Base-by-base conservation (phyloP, 2,888 invertebrate species). In the Aethes cnicana region DNA sequence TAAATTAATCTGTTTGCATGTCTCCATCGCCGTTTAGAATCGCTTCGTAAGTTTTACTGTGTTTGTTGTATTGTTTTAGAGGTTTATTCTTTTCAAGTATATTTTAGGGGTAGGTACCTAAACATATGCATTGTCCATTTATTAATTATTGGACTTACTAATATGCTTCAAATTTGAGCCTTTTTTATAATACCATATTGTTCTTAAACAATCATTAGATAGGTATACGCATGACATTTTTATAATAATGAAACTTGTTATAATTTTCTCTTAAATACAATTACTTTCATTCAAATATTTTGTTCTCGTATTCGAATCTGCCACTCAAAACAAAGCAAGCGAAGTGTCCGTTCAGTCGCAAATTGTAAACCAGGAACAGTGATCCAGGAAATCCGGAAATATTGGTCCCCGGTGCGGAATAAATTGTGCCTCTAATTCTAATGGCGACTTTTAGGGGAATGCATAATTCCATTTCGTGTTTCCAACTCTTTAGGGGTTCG, bases 401-500 rank as follows among this genome's bases (percentile, higher is more conserved):
- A 72, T 74, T 68, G 72, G 66, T 68, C 73, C 73, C 72, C 69
- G 66, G 66, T 70, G 74, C 68, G 65, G 71, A 79, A 81, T 84
- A 84, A 82, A 84, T 80, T 81, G 79, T 73, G 66, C 72, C 69
- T 81, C 73, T 82, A 83, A 84, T 82, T 84, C 81, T 81, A 79
- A 82, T 83, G 76, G 76, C 74, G 74, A 83, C 82, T 85, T 85
- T 84, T 79, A 83, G 85, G 86, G 84, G 84, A 81, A 77, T 76
- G 74, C 72, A 75, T 86, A 86, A 87, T 87, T 87, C 82, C 80
- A 84, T 88, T 87, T 77, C 77, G 77, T 84, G 84, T 82, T 81
- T 80, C 72, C 77, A 86, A 86, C 87, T 88, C 84, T 85, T 88
- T 86, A 71, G 76, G 83, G 83, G 82, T 77, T 73, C 69, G 73